Evolutionary conservation across 2,888 invertebrate species (phyloP), one percentile per base, ranked within the genome.

Genomic region (Abrostola triplasia): DNA sequence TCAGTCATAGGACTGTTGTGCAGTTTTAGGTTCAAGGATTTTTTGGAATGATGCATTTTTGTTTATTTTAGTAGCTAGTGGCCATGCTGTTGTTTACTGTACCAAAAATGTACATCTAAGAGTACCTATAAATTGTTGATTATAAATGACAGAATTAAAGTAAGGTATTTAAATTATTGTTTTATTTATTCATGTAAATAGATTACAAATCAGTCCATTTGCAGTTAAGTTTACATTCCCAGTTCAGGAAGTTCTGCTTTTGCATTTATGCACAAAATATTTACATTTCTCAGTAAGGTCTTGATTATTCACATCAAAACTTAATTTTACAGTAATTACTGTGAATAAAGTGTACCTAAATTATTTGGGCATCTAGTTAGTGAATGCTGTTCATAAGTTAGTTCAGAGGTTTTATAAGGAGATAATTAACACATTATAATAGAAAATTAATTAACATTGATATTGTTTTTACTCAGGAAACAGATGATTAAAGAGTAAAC

Each of bases 11-110:
- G 49, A 65, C 48, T 63, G 60, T 61, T 74, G 50, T 68, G 66
- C 69, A 68, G 70, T 67, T 64, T 78, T 78, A 73, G 62, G 79
- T 77, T 76, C 57, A 65, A 65, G 51, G 51, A 37, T 62, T 65
- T 38, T 42, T 58, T 62, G 62, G 62, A 55, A 57, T 56, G 59
- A 67, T 66, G 65, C 56, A 76, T 70, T 79, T 76, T 71, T 62
- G 57, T 71, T 77, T 58, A 56, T 65, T 48, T 56, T 71, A 64
- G 67, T 76, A 66, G 61, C 50, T 67, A 76, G 65, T 58, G 57
- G 54, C 8, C 64, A 51, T 24, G 10, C 60, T 63, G 59, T 64
- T 67, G 69, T 75, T 59, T 58, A 56, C 36, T 67, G 44, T 69
- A 75, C 59, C 59, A 67, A 70, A 69, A 70, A 67, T 64, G 65